These are phyloP conservation scores for Macropodus opercularis DNA, from an alignment of 2,797 vertebrate species.

Conservation along the genomic window DNA sequence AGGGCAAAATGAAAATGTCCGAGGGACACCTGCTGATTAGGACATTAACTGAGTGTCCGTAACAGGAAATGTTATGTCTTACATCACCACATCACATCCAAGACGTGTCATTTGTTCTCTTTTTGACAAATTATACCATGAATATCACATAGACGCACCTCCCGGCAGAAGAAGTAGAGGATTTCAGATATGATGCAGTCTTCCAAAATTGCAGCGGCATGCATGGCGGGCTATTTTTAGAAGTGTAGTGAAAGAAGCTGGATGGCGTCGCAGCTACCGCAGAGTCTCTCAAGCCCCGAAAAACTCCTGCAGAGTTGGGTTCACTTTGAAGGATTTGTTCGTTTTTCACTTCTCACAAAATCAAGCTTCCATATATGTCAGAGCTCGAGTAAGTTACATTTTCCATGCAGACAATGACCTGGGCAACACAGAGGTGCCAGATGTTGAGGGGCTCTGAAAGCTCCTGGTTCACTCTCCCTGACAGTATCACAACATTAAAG, in stretches of 20 bases:
- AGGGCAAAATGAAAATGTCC: slow-evolving; percentile 54
- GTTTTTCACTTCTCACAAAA: too few species aligned
- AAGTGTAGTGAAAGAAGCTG: slow-evolving; percentile 37
- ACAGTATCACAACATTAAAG: too few species aligned
- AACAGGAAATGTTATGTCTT: slow-evolving; percentile 14
- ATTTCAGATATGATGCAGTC: slow-evolving; percentile 30
- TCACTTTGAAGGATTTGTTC: too few species aligned
- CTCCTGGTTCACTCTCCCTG: too few species aligned
- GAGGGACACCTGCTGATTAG: slow-evolving; percentile 66
- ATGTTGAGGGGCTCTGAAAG: too few species aligned
- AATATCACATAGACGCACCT: too few species aligned
- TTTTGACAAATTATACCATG: slow-evolving; percentile 6
- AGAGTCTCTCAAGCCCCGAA: slow-evolving; percentile 15
- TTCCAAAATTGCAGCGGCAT: slow-evolving; percentile 36
- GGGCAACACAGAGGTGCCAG: too few species aligned
- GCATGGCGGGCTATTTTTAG: slow-evolving; percentile 58
- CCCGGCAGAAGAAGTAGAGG: slow-evolving; percentile 10
- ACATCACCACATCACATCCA: slow-evolving; percentile 2
- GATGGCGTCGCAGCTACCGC: slow-evolving; percentile 42
- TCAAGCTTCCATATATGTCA: too few species aligned
- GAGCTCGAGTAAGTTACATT: too few species aligned
- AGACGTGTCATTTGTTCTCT: background rate
- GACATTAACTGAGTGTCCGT: slow-evolving; percentile 1
- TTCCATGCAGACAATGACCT: too few species aligned
- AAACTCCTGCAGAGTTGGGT: slow-evolving; percentile 23